These are phyloP conservation scores for Hoplostethus atlanticus DNA, from an alignment of 2,797 vertebrate genomes.

Conservation along the genomic window DNA sequence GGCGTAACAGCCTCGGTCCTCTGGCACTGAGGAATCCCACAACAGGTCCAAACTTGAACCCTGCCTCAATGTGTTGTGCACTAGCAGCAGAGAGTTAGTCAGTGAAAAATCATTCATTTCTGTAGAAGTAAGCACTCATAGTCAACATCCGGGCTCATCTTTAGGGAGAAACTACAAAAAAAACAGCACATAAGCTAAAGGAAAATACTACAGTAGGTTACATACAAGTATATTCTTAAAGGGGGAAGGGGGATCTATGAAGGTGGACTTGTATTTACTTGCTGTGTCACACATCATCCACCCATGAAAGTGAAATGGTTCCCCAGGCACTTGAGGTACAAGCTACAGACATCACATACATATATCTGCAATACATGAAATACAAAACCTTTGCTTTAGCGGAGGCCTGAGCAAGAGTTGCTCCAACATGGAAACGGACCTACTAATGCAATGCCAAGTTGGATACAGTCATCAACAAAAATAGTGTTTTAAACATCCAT, in stretches of 20 bases:
- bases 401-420: not conserved
- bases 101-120: not conserved
- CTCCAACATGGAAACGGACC: no score
- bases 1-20: slow-evolving; percentile 36
- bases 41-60: slow-evolving; percentile 68
- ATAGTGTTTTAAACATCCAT: no score
- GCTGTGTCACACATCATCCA: not conserved
- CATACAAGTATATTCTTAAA: not conserved
- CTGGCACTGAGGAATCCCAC: slow-evolving; percentile 50
- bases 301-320: not conserved
- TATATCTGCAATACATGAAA: not conserved
- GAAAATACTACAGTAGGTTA: slow-evolving; percentile 13
- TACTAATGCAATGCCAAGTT: no score
- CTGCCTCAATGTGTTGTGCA: slow-evolving; percentile 15
- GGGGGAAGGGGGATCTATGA: no score
- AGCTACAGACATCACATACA: not conserved
- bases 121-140: slow-evolving; percentile 5
- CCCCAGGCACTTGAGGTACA: not conserved
- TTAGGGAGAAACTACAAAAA: slow-evolving; percentile 32
- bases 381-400: not conserved
- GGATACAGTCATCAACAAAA: no score
- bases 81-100: not conserved
- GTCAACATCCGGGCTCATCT: slow-evolving; percentile 17
- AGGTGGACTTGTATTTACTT: not conserved
- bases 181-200: not conserved